phyloP scores from a whole-genome alignment of 2,113 vertebrate species.

The Rissa tridactyla region DNA sequence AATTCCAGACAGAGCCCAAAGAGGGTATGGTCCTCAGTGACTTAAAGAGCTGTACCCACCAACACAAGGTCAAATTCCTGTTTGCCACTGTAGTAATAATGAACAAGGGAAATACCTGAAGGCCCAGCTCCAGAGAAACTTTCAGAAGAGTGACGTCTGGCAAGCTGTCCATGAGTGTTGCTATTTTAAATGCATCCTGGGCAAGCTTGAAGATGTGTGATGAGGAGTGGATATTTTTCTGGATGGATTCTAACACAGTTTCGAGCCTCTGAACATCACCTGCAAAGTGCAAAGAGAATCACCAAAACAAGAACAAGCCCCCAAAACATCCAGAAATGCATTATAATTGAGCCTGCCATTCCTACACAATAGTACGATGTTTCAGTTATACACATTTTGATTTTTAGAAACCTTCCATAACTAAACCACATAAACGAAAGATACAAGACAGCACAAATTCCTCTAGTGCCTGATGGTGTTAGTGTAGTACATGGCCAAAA shows the following conservation, averaged over 20 bases:
- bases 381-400: not conserved
- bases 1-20: not conserved
- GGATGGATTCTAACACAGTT: constrained; percentile 86
- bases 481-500: not conserved
- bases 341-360: not conserved
- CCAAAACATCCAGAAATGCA: not conserved
- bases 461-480: not conserved
- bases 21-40: not conserved
- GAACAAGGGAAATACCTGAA: constrained; percentile 73
- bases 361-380: not conserved
- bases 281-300: constrained; percentile 63
- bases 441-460: not conserved
- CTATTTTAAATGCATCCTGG: constrained; percentile 85
- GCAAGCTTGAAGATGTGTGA: constrained; percentile 92
- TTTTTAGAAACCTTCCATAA: not conserved
- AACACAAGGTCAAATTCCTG: not conserved
- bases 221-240: constrained; percentile 89
- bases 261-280: constrained; percentile 92
- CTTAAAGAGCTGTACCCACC: not conserved
- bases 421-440: not conserved
- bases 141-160: constrained; percentile 84
- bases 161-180: constrained; percentile 83
- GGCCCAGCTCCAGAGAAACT: constrained; percentile 83
- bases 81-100: not conserved
- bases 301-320: constrained; percentile 27